Evolutionary conservation across 1,140 invertebrate species (phyloP).

Genomic region (Glomeris maerens): DNA sequence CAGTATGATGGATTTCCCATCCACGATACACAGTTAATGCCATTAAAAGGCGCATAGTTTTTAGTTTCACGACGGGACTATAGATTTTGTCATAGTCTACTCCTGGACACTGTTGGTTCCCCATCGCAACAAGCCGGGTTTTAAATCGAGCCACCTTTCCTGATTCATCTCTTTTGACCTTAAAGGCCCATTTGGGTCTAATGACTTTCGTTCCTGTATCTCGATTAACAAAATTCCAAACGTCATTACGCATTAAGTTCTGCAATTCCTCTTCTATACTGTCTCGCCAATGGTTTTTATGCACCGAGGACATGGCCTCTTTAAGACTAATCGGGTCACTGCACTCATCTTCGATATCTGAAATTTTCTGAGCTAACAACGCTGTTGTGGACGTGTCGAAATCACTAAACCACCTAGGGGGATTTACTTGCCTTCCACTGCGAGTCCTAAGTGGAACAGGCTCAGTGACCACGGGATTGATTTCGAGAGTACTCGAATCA

Average conservation of each 20-base stretch:
- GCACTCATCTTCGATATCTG: too few relatives aligned
- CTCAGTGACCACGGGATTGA: too few relatives aligned
- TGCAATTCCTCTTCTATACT: constrained; percentile 29
- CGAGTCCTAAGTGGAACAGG: too few relatives aligned
- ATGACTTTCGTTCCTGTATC: constrained; percentile 16
- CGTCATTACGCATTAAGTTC: constrained; percentile 26
- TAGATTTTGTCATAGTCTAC: constrained; percentile 30
- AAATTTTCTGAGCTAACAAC: too few relatives aligned
- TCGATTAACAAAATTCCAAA: constrained; percentile 25
- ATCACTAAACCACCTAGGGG: too few relatives aligned
- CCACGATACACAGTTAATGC: constrained; percentile 21
- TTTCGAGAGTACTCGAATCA: too few relatives aligned
- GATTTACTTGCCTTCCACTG: too few relatives aligned
- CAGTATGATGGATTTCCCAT: constrained; percentile 24
- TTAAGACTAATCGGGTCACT: constrained; percentile 19
- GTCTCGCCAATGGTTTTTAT: constrained; percentile 24
- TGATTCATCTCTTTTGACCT: constrained; percentile 21
- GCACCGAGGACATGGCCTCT: constrained; percentile 24
- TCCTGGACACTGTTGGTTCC: constrained; percentile 26
- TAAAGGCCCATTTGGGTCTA: constrained; percentile 29
- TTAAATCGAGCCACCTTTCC: constrained; percentile 25
- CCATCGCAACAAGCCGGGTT: constrained; percentile 29
- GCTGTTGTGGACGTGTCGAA: too few relatives aligned
- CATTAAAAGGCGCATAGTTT: constrained; percentile 25
- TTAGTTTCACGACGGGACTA: constrained; percentile 23